Conservation (phyloP, 2,797 vertebrate genomes). For the Sebastes variabilis region DNA sequence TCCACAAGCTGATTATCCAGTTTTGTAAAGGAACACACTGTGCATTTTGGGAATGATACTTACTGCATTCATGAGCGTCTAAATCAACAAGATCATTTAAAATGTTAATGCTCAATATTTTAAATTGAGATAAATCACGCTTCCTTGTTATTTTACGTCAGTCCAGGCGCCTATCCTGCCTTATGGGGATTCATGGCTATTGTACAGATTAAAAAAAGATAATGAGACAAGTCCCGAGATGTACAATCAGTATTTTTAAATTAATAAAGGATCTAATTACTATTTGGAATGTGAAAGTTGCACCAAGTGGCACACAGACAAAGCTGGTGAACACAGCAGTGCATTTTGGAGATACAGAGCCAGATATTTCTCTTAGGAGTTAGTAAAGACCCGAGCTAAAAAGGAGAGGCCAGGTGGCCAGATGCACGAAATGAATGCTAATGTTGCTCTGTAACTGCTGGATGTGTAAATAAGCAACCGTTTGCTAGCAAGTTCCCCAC, state of each 20-base stretch:
- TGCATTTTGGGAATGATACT: not conserved
- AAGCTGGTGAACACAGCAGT: not conserved
- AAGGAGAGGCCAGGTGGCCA: not conserved
- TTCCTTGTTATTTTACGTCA: not conserved
- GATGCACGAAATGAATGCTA: not conserved
- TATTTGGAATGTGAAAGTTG: not conserved
- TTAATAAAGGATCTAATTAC: not conserved
- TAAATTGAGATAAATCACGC: not conserved
- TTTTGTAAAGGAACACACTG: not conserved
- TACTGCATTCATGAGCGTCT: not conserved
- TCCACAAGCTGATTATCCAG: not conserved
- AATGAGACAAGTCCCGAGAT: not conserved
- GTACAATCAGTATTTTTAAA: not conserved
- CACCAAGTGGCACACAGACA: not conserved
- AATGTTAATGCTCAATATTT: not conserved
- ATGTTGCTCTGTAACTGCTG: not conserved
- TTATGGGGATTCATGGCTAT: not conserved
- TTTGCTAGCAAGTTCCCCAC: not conserved
- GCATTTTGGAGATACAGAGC: not conserved
- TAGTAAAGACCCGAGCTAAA: not conserved
- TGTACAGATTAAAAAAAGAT: not conserved
- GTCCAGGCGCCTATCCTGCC: fast-evolving
- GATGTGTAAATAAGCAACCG: not conserved
- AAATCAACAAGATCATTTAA: not conserved
- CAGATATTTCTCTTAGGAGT: not conserved